Percentiles rank a stretch among this genome's conserved stretches.
These are phyloP conservation scores for Zaprionus tsacasi DNA, from an alignment of 1,140 invertebrate species.

Conservation along the genomic window DNA sequence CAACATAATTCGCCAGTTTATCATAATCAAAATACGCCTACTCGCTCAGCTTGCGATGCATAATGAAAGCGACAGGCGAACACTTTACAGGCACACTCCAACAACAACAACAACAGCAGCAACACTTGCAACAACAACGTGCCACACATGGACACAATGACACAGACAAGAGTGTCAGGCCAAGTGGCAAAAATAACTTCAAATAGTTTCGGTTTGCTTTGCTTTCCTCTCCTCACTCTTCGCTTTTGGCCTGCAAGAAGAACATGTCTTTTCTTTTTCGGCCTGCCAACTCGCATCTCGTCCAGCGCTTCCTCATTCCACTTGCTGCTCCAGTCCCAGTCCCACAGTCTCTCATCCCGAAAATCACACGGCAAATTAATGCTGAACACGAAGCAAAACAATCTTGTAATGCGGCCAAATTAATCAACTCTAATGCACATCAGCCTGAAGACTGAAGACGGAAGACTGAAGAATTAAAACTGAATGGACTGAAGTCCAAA, in stretches of 20 bases:
- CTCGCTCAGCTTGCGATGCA: slow-evolving; percentile 63
- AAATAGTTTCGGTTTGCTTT: slow-evolving; percentile 59
- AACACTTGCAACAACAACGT: slow-evolving; percentile 29
- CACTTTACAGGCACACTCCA: slow-evolving; percentile 68
- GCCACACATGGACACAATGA: slow-evolving; percentile 65
- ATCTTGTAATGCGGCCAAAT: slow-evolving; percentile 63
- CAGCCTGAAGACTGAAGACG: slow-evolving; percentile 27
- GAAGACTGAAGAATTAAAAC: slow-evolving; percentile 23
- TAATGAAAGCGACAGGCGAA: slow-evolving; percentile 67
- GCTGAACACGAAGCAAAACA: slow-evolving; percentile 72
- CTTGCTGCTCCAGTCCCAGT: slow-evolving; percentile 29
- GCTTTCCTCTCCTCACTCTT: too few species aligned
- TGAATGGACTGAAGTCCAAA: background rate
- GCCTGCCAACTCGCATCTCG: slow-evolving; percentile 57
- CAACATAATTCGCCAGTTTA: slow-evolving; percentile 84
- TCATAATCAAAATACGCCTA: slow-evolving; percentile 84
- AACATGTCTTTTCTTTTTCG: slow-evolving; percentile 60
- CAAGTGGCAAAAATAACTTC: slow-evolving; percentile 78
- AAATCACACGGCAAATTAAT: slow-evolving; percentile 74
- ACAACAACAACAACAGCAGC: slow-evolving; percentile 26
- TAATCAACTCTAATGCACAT: slow-evolving; percentile 63
- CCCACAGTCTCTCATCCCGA: slow-evolving; percentile 45
- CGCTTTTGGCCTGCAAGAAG: background rate
- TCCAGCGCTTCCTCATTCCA: slow-evolving; percentile 44
- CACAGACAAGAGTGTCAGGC: slow-evolving; percentile 76